phyloP scores from a whole-genome alignment of 2,888 invertebrate species.

The Apodemia duryi region DNA sequence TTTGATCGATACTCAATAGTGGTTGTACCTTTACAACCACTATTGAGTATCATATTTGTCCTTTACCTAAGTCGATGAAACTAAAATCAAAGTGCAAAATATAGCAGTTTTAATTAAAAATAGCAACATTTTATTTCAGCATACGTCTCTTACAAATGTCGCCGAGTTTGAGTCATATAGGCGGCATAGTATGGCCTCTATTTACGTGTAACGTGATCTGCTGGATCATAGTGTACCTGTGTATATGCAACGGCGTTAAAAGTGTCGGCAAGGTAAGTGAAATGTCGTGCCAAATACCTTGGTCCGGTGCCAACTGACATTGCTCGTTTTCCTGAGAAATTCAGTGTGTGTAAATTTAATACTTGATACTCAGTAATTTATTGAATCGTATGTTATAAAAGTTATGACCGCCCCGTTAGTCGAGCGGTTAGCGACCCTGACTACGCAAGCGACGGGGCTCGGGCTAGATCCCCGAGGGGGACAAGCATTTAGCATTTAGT shows the following conservation, averaged over 20 bases:
- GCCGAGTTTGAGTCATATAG: conserved; percentile 84
- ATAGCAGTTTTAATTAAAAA: no score
- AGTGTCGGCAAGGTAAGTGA: conserved; percentile 87
- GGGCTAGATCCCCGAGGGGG: no score
- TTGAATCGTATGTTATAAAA: background rate
- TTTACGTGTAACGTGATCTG: conserved; percentile 86
- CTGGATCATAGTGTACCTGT: conserved; percentile 90
- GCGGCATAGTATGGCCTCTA: conserved; percentile 89
- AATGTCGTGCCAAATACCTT: conserved; percentile 33
- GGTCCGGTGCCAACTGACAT: conserved; percentile 42
- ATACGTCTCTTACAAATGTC: conserved; percentile 88
- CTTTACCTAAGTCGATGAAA: no score
- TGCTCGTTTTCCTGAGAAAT: conserved; percentile 18
- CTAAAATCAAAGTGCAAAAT: no score
- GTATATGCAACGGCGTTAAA: conserved; percentile 92
- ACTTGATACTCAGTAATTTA: background rate
- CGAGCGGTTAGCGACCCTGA: no score
- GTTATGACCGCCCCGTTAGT: no score
- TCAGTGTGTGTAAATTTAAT: background rate
- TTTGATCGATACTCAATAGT: no score
- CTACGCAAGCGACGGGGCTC: no score
- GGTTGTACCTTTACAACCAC: no score
- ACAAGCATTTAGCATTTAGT: no score
- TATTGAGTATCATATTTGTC: no score
- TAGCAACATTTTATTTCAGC: conserved; percentile 69